phyloP scores from a whole-genome alignment of 2,888 invertebrate genomes.

The Meliscaeva auricollis region DNA sequence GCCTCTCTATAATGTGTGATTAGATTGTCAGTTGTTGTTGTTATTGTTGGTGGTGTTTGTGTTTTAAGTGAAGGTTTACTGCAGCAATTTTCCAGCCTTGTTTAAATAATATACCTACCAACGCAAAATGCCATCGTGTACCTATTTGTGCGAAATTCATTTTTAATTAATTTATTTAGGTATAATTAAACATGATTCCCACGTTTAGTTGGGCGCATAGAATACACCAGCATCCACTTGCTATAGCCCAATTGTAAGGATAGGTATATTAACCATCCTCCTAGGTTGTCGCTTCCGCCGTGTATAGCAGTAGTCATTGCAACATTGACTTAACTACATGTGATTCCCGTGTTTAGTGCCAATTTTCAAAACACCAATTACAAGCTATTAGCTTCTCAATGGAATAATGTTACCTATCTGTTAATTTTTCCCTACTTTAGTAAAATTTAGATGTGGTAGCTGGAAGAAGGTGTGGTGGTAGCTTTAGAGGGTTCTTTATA shows the following conservation, averaged over 20 bases:
- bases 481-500: background rate
- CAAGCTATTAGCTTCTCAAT: conserved; percentile 56
- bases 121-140: conserved; percentile 22
- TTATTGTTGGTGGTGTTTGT: background rate
- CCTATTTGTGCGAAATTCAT: conserved; percentile 43
- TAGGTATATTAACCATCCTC: background rate
- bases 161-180: conserved; percentile 70
- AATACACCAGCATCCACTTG: background rate
- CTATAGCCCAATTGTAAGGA: background rate
- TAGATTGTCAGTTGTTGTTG: conserved; percentile 32
- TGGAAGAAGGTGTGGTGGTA: no score
- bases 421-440: conserved; percentile 21
- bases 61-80: background rate
- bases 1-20: conserved; percentile 22
- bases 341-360: conserved; percentile 59
- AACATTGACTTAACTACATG: conserved; percentile 53
- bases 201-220: conserved; percentile 18
- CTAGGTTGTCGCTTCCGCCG: background rate
- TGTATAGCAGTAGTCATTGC: background rate
- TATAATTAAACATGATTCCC: conserved; percentile 60
- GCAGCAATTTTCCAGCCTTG: conserved; percentile 27
- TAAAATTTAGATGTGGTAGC: background rate
- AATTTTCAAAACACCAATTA: conserved; percentile 71
- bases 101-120: conserved; percentile 2
- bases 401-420: conserved; percentile 55